These are phyloP conservation scores for Drosophila truncata DNA, from an alignment of 1,140 invertebrate species.

Conservation along the genomic window DNA sequence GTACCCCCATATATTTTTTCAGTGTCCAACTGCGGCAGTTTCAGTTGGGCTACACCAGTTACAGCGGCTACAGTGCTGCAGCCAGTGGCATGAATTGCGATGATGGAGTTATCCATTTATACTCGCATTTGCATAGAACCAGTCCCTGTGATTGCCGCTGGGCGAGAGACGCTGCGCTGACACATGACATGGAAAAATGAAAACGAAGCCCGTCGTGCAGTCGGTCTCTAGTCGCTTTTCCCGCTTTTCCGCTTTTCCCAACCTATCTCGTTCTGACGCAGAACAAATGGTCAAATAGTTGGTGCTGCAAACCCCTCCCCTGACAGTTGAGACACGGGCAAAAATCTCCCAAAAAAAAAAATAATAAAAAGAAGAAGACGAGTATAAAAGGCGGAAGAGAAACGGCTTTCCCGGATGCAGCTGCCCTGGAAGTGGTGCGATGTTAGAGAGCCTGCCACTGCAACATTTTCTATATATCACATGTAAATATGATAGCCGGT, in stretches of 20 bases:
- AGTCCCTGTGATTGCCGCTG: constrained; percentile 74
- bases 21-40: constrained; percentile 36
- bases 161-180: constrained; percentile 76
- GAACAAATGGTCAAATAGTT: constrained; percentile 68
- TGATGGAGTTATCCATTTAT: constrained; percentile 84
- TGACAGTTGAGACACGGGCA: constrained; percentile 51
- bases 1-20: neutral
- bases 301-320: constrained; percentile 21
- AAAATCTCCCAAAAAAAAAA: constrained; percentile 23
- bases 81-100: constrained; percentile 73
- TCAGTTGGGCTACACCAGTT: constrained; percentile 41
- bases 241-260: neutral
- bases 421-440: constrained; percentile 27
- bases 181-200: constrained; percentile 84
- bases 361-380: constrained; percentile 7
- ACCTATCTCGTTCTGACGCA: constrained; percentile 29
- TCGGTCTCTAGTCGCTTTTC: constrained; percentile 40
- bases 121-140: constrained; percentile 79
- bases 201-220: constrained; percentile 66
- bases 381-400: constrained; percentile 22
- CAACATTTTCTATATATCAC: constrained; percentile 72
- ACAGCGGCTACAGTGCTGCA: constrained; percentile 19
- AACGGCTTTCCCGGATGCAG: constrained; percentile 51
- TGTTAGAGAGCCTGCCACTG: constrained; percentile 46
- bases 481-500: constrained; percentile 67